phyloP scores from a whole-genome alignment of 2,797 vertebrate species.

The Acipenser transmontanus region DNA sequence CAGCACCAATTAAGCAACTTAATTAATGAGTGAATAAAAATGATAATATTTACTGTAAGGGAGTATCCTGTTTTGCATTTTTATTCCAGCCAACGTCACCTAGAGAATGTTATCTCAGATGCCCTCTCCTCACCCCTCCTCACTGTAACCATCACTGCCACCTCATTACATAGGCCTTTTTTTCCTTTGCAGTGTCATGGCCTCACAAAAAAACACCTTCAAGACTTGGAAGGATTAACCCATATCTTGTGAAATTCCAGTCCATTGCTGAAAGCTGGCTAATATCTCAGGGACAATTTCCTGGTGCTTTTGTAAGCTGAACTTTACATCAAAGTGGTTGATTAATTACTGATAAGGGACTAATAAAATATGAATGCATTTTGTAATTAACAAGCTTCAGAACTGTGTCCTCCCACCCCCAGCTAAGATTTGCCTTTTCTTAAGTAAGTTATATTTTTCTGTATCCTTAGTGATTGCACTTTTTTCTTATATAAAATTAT shows the following conservation, averaged over 20 bases:
- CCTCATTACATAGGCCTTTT: slow-evolving; percentile 16
- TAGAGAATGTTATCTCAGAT: slow-evolving; percentile 21
- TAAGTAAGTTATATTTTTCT: slow-evolving; percentile 44
- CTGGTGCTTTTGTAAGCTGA: slow-evolving; percentile 65
- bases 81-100: slow-evolving; percentile 40
- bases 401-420: slow-evolving; percentile 48
- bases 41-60: slow-evolving; percentile 79
- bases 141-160: slow-evolving; percentile 9
- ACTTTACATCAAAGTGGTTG: slow-evolving; percentile 77
- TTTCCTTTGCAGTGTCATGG: slow-evolving; percentile 20
- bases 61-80: slow-evolving; percentile 71
- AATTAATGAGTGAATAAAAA: slow-evolving; percentile 77
- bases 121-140: not conserved
- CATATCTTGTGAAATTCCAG: slow-evolving; percentile 29
- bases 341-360: slow-evolving; percentile 83
- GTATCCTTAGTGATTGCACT: slow-evolving; percentile 46
- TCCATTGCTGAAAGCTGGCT: slow-evolving; percentile 34
- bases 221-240: slow-evolving; percentile 31
- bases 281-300: slow-evolving; percentile 48
- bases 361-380: slow-evolving; percentile 80
- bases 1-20: slow-evolving; percentile 79
- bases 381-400: slow-evolving; percentile 68
- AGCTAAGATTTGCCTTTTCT: slow-evolving; percentile 58
- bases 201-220: slow-evolving; percentile 23
- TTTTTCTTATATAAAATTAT: slow-evolving; percentile 29